Conservation (phyloP, 1,140 invertebrate genomes). For the Bombus breviceps region DNA sequence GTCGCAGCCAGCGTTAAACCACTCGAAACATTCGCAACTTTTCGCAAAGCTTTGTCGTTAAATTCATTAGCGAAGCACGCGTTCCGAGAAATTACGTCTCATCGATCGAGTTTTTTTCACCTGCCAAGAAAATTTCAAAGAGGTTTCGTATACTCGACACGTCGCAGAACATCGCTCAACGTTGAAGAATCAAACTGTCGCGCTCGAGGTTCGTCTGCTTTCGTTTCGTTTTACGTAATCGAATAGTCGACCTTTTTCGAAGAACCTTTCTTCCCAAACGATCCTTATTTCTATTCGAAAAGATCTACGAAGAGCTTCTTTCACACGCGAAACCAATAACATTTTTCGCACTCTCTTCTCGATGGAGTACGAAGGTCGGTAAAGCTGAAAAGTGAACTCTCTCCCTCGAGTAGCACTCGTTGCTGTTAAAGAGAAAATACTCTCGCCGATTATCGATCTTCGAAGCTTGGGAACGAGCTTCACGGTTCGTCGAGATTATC, state of each 20-base stretch:
- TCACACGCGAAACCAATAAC: conserved; percentile 34
- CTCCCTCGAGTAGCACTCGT: conserved; percentile 45
- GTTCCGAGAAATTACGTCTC: background rate
- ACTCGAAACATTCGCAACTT: background rate
- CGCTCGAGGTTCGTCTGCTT: background rate
- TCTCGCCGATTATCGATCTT: conserved; percentile 45
- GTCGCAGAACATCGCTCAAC: background rate
- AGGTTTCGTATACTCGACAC: too few relatives aligned
- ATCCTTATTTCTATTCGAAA: conserved; percentile 45
- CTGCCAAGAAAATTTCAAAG: too few relatives aligned
- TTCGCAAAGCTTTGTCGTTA: too few relatives aligned
- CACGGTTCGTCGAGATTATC: conserved; percentile 28
- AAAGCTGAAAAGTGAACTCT: conserved; percentile 54
- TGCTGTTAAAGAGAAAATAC: conserved; percentile 50
- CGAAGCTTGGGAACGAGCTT: conserved; percentile 37
- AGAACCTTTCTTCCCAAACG: conserved; percentile 38
- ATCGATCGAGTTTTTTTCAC: background rate
- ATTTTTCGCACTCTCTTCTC: conserved; percentile 32
- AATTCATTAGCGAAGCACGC: background rate
- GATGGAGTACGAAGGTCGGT: background rate
- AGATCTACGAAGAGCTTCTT: conserved; percentile 20
- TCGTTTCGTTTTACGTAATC: background rate
- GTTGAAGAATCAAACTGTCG: background rate
- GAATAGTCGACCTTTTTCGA: conserved; percentile 25
- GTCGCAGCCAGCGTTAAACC: background rate